Evolutionary conservation across 2,797 vertebrate genomes (phyloP).

Genomic region (Yasuhikotakia modesta): DNA sequence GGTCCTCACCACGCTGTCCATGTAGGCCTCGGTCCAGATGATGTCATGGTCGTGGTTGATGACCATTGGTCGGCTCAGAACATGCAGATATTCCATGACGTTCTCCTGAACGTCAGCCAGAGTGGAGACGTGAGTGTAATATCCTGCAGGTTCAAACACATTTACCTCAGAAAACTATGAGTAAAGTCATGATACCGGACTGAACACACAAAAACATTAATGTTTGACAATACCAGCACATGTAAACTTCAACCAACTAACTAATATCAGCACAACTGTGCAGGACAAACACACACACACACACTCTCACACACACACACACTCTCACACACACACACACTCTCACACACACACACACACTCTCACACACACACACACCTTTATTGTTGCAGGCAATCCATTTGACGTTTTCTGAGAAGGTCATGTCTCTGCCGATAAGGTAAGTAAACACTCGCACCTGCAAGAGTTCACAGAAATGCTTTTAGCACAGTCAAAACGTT

Average conservation of each 20-base stretch:
- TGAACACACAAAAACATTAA: too few relatives aligned
- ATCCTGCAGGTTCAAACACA: constrained; percentile 74
- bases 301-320: too few relatives aligned
- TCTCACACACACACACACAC: too few relatives aligned
- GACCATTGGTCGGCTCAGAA: constrained; percentile 97
- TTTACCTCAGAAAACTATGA: too few relatives aligned
- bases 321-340: too few relatives aligned
- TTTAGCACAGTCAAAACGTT: not conserved
- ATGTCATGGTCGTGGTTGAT: constrained; percentile 96
- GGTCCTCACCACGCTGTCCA: constrained; percentile 91
- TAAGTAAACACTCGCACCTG: constrained; percentile 97
- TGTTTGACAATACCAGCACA: not conserved
- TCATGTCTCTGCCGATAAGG: constrained; percentile 95
- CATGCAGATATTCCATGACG: constrained; percentile 97
- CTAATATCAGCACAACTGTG: not conserved
- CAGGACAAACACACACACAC: too few relatives aligned
- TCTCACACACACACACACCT: too few relatives aligned
- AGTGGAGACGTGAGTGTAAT: constrained; percentile 95
- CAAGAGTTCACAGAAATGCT: not conserved
- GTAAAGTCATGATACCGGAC: too few relatives aligned
- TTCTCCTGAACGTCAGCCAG: constrained; percentile 97
- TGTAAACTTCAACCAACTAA: not conserved
- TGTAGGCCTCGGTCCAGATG: constrained; percentile 98
- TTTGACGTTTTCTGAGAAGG: constrained; percentile 90
- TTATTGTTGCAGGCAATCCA: constrained; percentile 99